A percentile compares a stretch with the other conserved stretches of the same genome.
Conservation (phyloP, 2,797 vertebrate species). For the Gymnothorax javanicus region DNA sequence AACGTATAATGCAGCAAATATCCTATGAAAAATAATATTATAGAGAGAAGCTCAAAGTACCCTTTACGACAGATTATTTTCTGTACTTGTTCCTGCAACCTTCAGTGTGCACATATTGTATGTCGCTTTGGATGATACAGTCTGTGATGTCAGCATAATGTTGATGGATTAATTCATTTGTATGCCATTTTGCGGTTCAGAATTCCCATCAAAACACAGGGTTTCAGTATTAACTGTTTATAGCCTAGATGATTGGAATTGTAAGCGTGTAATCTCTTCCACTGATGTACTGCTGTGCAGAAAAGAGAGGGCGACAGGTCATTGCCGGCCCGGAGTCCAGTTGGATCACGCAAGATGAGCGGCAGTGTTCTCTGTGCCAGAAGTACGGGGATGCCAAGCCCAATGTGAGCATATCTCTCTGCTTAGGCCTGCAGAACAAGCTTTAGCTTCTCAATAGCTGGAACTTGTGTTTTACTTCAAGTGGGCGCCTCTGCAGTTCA, state of each 20-base stretch:
- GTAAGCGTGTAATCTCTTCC: background rate
- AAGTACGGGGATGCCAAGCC: slow-evolving; percentile 81
- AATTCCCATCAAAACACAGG: background rate
- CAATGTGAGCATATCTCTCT: slow-evolving; percentile 67
- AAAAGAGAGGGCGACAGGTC: slow-evolving; percentile 4
- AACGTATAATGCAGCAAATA: too few relatives aligned
- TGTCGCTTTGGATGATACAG: too few relatives aligned
- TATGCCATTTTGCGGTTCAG: background rate
- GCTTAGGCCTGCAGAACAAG: background rate
- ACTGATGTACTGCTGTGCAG: background rate
- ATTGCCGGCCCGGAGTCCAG: slow-evolving; percentile 41
- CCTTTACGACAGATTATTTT: too few relatives aligned
- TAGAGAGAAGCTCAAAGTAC: too few relatives aligned
- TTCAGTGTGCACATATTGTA: too few relatives aligned
- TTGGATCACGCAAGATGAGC: slow-evolving; percentile 75
- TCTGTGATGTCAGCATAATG: too few relatives aligned
- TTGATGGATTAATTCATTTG: background rate
- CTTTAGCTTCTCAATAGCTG: background rate
- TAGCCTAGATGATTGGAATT: background rate
- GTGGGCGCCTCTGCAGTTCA: background rate
- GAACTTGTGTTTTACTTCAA: background rate
- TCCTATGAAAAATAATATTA: too few relatives aligned
- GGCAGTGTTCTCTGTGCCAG: slow-evolving; percentile 86
- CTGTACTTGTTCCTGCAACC: too few relatives aligned
- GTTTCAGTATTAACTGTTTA: background rate